Conservation (phyloP, 2,113 vertebrate species). For the Numenius arquata region DNA sequence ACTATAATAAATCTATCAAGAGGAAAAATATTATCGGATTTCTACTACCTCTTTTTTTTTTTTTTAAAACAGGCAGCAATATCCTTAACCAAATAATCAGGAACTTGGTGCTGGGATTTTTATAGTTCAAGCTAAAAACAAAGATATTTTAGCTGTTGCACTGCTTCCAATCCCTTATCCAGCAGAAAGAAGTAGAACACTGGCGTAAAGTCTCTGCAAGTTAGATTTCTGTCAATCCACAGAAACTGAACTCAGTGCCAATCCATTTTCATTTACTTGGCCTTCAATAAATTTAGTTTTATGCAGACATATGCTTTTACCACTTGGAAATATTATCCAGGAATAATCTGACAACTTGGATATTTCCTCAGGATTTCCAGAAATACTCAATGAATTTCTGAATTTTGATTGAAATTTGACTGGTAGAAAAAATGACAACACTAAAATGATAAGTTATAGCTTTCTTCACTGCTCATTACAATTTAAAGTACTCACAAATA, state of each 20-base stretch:
- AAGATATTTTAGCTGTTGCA: not conserved
- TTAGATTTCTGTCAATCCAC: not conserved
- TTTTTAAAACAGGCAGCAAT: not conserved
- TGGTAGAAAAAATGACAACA: not conserved
- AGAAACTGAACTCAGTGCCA: not conserved
- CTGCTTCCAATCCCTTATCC: not conserved
- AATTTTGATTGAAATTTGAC: not conserved
- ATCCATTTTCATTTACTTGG: not conserved
- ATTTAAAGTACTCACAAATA: constrained; percentile 85
- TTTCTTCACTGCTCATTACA: not conserved
- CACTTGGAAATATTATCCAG: not conserved
- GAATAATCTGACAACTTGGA: not conserved
- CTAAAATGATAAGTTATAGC: accelerated
- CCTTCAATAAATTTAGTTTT: not conserved
- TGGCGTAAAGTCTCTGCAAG: not conserved
- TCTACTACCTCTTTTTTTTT: not conserved
- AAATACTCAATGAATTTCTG: not conserved
- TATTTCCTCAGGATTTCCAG: not conserved
- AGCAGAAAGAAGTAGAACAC: not conserved
- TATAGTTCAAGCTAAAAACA: not conserved
- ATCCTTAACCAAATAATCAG: not conserved
- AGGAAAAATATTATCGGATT: not conserved
- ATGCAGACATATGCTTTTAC: not conserved
- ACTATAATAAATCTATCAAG: not conserved
- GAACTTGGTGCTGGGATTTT: not conserved